These are phyloP conservation scores for Montipora cactus DNA, from an alignment of 64 coral and sea anemone genomes.

Conservation along the genomic window DNA sequence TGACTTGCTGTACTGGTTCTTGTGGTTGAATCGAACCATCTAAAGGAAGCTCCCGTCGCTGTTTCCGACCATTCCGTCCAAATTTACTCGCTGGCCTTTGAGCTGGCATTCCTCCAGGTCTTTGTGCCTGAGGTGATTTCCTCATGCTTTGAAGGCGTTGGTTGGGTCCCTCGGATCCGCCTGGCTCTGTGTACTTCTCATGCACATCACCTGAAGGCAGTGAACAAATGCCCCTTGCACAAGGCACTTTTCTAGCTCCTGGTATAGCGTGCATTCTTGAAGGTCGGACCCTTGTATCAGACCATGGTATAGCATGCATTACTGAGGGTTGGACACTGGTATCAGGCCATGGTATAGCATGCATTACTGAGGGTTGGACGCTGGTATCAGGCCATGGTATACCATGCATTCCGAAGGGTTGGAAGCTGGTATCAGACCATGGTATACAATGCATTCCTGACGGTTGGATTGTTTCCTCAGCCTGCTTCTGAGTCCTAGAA, in stretches of 20 bases:
- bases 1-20: constrained; percentile 46
- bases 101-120: constrained; percentile 49
- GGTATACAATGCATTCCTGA: too few relatives aligned
- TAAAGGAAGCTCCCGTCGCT: constrained; percentile 46
- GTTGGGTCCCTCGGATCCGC: constrained; percentile 24
- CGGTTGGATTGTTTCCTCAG: too few relatives aligned
- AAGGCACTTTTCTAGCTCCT: constrained; percentile 74
- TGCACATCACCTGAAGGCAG: constrained; percentile 69
- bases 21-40: constrained; percentile 61
- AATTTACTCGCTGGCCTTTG: constrained; percentile 73
- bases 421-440: too few relatives aligned
- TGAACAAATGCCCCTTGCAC: constrained; percentile 84
- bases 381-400: too few relatives aligned
- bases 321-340: too few relatives aligned
- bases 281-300: constrained; percentile 40
- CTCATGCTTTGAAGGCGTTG: constrained; percentile 60
- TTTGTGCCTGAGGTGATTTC: constrained; percentile 55
- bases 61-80: constrained; percentile 77
- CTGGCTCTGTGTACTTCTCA: constrained; percentile 43
- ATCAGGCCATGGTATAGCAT: too few relatives aligned
- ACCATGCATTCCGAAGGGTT: too few relatives aligned
- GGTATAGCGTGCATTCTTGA: constrained; percentile 75
- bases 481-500: too few relatives aligned
- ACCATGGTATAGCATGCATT: too few relatives aligned
- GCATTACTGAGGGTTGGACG: too few relatives aligned